These are phyloP conservation scores for Natator depressus DNA, from an alignment of 2,113 vertebrate species.

Conservation along the genomic window DNA sequence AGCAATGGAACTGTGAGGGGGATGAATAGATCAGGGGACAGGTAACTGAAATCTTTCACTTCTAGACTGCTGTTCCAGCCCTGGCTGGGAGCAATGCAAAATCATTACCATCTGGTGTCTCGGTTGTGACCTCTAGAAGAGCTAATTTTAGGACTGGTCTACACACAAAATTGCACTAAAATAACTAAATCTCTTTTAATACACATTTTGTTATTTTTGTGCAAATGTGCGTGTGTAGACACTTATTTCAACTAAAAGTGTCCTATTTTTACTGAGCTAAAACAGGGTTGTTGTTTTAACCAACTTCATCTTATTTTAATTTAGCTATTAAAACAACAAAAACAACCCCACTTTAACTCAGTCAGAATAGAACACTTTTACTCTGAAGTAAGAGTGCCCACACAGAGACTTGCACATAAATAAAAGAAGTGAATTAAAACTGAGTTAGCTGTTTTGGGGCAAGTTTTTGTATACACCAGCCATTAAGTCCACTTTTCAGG, in stretches of 20 bases:
- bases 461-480: background rate
- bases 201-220: background rate
- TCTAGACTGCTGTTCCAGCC: background rate
- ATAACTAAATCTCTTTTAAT: background rate
- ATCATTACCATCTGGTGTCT: background rate
- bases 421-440: background rate
- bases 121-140: background rate
- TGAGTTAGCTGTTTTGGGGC: background rate
- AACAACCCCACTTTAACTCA: background rate
- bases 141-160: background rate
- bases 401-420: background rate
- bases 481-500: background rate
- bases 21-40: background rate
- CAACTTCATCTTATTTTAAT: background rate
- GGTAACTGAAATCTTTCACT: background rate
- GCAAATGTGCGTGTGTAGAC: background rate
- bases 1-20: background rate
- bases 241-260: background rate
- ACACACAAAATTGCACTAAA: background rate
- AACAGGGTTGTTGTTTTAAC: background rate
- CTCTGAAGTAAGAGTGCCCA: background rate
- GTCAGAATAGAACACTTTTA: accelerated
- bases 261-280: background rate
- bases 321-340: background rate
- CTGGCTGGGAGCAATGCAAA: background rate